These are phyloP conservation scores for Hydrozoanthus tunicans DNA, from an alignment of 64 coral and sea anemone species.

Conservation along the genomic window DNA sequence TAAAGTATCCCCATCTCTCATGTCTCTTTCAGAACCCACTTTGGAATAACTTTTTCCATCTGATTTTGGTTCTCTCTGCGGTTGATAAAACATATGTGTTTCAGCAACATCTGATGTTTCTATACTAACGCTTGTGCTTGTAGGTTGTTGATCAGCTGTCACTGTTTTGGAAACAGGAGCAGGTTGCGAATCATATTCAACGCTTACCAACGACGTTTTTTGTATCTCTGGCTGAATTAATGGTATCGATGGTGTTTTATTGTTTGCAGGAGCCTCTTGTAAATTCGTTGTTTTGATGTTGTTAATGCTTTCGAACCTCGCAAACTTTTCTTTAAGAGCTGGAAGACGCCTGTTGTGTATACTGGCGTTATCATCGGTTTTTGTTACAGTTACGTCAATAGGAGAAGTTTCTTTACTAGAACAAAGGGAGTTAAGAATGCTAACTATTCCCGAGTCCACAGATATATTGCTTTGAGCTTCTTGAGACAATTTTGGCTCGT, in stretches of 20 bases:
- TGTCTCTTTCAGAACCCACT: not conserved
- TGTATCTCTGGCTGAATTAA: constrained; percentile 6
- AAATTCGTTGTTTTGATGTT: not conserved
- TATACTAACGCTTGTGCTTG: not conserved
- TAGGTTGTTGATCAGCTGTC: not conserved
- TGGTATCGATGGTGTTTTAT: not conserved
- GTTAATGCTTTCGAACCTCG: not conserved
- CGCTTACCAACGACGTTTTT: not conserved
- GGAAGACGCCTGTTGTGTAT: not conserved
- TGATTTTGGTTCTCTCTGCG: not conserved
- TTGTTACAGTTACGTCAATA: not conserved
- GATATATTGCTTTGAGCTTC: not conserved
- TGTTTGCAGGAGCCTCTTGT: not conserved
- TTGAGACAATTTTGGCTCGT: not conserved
- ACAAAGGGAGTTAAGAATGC: not conserved
- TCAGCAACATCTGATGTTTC: not conserved
- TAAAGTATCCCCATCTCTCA: not conserved
- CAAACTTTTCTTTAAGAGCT: not conserved
- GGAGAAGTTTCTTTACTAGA: not conserved
- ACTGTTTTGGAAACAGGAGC: not conserved
- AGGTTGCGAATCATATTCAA: not conserved
- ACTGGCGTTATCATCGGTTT: not conserved
- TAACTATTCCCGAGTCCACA: not conserved
- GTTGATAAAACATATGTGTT: not conserved
- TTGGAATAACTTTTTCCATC: not conserved